Evolutionary conservation across 2,888 invertebrate species (phyloP).

Genomic region (Nowickia ferox): DNA sequence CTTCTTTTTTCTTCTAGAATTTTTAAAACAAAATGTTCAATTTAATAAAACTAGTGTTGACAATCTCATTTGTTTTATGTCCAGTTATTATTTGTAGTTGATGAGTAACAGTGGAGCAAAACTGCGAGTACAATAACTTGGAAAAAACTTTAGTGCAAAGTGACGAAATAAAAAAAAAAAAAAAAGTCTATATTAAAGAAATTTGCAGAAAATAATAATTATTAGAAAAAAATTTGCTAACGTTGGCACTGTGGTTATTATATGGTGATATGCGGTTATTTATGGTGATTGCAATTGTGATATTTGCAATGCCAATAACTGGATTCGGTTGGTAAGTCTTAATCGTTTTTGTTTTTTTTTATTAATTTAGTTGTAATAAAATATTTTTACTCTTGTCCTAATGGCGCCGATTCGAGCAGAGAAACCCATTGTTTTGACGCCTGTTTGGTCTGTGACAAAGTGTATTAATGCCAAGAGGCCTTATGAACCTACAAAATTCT

Average conservation of each 20-base stretch:
- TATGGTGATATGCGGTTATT: conserved; percentile 89
- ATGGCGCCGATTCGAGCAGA: too few species aligned
- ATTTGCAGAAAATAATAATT: neutral
- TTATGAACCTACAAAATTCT: too few species aligned
- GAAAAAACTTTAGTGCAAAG: neutral
- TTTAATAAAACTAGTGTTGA: conserved; percentile 36
- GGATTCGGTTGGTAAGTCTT: conserved; percentile 93
- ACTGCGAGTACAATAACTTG: neutral
- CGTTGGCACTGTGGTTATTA: conserved; percentile 74
- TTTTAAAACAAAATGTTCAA: conserved; percentile 49
- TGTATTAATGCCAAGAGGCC: too few species aligned
- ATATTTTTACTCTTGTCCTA: too few species aligned
- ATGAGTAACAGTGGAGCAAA: conserved; percentile 24
- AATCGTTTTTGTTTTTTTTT: neutral
- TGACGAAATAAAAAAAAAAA: neutral
- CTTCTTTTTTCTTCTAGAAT: conserved; percentile 5
- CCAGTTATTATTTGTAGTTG: neutral
- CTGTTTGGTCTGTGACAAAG: too few species aligned
- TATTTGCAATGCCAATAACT: conserved; percentile 94
- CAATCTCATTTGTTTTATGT: conserved; percentile 1
- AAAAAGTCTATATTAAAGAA: neutral
- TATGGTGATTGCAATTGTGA: conserved; percentile 92
- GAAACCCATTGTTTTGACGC: too few species aligned
- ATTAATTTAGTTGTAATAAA: too few species aligned
- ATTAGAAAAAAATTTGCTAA: conserved; percentile 52